Conservation (phyloP, 2,888 invertebrate species). For the Lasius platythorax region DNA sequence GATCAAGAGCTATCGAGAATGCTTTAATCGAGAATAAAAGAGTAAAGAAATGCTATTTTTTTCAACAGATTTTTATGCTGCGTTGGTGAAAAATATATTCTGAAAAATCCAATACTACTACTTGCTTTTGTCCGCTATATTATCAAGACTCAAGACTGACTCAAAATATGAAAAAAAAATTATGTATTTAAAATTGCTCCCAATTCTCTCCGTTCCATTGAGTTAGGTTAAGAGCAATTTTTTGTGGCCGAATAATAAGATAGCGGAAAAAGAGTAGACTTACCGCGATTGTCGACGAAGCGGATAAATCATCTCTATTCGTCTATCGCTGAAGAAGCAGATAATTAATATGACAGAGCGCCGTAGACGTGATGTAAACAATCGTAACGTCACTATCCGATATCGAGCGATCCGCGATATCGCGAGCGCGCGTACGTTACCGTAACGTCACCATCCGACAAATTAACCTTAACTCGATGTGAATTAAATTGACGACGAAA, state of each 20-base stretch:
- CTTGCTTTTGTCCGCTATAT: neutral
- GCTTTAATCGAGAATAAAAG: neutral
- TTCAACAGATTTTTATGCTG: neutral
- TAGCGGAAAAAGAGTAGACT: conserved; percentile 11
- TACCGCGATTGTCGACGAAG: neutral
- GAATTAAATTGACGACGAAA: neutral
- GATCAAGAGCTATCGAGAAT: neutral
- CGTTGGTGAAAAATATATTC: neutral
- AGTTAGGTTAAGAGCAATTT: neutral
- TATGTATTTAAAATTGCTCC: neutral
- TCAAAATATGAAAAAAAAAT: neutral
- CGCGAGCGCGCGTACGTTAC: neutral
- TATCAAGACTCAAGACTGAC: neutral
- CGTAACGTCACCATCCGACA: too few relatives aligned
- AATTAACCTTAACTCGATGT: neutral
- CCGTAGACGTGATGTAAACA: neutral
- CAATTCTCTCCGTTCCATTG: neutral
- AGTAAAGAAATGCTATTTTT: neutral
- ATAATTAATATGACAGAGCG: neutral
- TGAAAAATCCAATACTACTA: neutral
- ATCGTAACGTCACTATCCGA: neutral
- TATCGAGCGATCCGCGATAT: neutral
- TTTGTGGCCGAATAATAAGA: neutral
- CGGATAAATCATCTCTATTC: conserved; percentile 29
- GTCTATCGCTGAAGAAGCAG: conserved; percentile 6